Conservation (phyloP, 2,888 invertebrate species). For the Scelioninae gen. 2 region DNA sequence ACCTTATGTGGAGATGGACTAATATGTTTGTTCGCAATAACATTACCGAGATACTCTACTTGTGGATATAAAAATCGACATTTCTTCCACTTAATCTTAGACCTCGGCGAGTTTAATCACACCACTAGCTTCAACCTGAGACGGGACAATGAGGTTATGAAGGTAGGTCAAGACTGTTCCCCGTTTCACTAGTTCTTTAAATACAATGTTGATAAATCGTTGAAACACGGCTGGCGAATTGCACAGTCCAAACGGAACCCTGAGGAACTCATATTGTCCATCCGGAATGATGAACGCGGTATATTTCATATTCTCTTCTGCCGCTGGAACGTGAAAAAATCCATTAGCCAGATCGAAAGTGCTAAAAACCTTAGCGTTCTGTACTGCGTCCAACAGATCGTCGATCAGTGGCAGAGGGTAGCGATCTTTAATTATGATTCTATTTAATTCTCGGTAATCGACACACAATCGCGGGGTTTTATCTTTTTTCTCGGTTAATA, state of each 20-base stretch:
- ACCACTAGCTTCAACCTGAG: neutral
- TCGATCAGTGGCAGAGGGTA: conserved; percentile 26
- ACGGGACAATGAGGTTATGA: conserved; percentile 28
- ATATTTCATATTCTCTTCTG: neutral
- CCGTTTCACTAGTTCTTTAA: conserved; percentile 37
- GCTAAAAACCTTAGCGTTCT: neutral
- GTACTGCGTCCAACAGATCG: conserved; percentile 9
- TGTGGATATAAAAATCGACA: neutral
- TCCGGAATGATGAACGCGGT: conserved; percentile 6
- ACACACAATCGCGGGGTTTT: conserved; percentile 12
- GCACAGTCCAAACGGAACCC: conserved; percentile 22
- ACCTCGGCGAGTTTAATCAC: conserved; percentile 1
- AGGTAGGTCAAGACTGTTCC: conserved; percentile 6
- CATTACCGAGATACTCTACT: conserved; percentile 12
- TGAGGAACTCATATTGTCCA: conserved; percentile 16
- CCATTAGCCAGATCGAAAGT: conserved; percentile 20
- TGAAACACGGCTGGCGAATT: conserved; percentile 6
- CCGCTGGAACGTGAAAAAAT: conserved; percentile 15
- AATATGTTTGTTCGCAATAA: neutral
- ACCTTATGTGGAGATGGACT: neutral
- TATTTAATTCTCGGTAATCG: conserved; percentile 15
- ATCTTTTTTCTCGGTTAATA: conserved; percentile 19
- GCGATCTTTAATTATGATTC: neutral
- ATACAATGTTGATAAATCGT: conserved; percentile 13
- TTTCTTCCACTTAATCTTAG: conserved; percentile 15